These are phyloP conservation scores for Orthosia cruda DNA, from an alignment of 2,888 invertebrate species.

Conservation along the genomic window DNA sequence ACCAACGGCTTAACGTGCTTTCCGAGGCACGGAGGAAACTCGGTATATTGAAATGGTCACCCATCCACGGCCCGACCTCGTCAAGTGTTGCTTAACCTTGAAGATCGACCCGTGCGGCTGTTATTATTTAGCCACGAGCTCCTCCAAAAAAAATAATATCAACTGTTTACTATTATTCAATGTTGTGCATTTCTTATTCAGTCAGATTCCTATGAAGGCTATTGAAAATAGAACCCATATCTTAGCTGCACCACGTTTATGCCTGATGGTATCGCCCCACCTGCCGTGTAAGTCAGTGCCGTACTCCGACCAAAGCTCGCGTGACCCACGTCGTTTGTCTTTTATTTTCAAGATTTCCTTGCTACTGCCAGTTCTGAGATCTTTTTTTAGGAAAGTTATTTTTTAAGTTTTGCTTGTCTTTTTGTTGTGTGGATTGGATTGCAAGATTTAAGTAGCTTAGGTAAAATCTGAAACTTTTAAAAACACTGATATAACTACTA, in stretches of 20 bases:
- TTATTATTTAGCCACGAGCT: no score
- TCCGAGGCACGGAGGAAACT: no score
- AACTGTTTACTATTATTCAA: no score
- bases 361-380: background rate
- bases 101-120: no score
- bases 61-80: no score
- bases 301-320: slow-evolving; percentile 31
- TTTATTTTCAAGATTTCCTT: slow-evolving; percentile 38
- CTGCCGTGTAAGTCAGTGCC: slow-evolving; percentile 52
- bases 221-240: slow-evolving; percentile 12
- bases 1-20: no score
- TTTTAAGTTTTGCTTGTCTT: background rate
- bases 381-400: background rate
- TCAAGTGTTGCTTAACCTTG: no score
- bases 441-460: background rate
- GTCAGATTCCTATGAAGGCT: background rate
- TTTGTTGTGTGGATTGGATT: slow-evolving; percentile 2
- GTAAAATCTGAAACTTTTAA: background rate
- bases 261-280: slow-evolving; percentile 12
- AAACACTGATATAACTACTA: no score
- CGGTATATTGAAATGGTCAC: no score
- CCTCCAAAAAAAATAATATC: no score
- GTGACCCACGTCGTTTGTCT: slow-evolving; percentile 39
- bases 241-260: background rate
- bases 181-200: no score